Conservation (phyloP, 2,888 invertebrate species). For the Penaeus monodon region DNA sequence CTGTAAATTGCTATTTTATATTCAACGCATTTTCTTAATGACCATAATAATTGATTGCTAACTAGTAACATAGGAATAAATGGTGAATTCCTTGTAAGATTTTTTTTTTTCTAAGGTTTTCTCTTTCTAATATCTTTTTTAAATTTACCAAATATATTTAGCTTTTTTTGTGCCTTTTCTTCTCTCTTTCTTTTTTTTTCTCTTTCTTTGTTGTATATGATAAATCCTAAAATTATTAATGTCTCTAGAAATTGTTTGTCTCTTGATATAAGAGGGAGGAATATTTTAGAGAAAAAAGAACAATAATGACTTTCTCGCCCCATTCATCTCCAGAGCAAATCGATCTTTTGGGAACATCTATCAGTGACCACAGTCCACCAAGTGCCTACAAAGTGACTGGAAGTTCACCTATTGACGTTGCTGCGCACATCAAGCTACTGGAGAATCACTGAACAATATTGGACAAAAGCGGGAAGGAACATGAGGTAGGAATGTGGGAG, state of each 20-base stretch:
- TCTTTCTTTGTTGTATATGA: neutral
- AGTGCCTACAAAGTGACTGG: slow-evolving; percentile 73
- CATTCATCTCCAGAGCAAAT: slow-evolving; percentile 7
- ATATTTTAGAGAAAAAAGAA: no score
- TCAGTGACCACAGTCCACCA: slow-evolving; percentile 29
- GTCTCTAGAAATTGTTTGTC: no score
- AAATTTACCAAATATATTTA: neutral
- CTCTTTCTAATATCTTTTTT: no score
- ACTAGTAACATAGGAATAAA: no score
- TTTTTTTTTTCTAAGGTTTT: no score
- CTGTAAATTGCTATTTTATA: no score
- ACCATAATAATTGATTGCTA: no score
- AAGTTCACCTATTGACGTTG: slow-evolving; percentile 88
- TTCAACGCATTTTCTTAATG: no score
- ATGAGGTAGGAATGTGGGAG: slow-evolving; percentile 76
- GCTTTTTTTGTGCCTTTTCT: neutral
- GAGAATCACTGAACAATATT: slow-evolving; percentile 93
- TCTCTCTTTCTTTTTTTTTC: neutral
- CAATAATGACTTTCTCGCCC: no score
- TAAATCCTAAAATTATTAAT: no score
- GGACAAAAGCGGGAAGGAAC: slow-evolving; percentile 92
- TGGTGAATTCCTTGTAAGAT: no score
- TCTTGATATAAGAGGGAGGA: no score
- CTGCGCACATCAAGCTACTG: slow-evolving; percentile 89
- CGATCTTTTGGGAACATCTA: neutral